Conservation (phyloP, 2,797 vertebrate species). For the Chelmon rostratus region DNA sequence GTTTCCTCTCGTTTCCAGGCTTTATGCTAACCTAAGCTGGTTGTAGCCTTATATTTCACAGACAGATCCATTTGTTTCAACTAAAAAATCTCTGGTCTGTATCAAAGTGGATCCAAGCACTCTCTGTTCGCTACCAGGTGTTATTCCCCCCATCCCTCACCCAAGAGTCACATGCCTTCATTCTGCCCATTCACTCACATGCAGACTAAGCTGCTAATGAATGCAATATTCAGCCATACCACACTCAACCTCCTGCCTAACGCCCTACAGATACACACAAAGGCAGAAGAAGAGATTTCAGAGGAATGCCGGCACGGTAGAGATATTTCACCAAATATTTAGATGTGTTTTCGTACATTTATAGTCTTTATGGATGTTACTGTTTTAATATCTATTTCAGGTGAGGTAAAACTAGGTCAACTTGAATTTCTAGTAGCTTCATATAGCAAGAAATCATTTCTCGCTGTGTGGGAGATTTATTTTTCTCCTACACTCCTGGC, state of each 20-base stretch:
- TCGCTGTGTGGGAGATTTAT: neutral
- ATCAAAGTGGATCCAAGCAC: neutral
- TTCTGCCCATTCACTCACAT: conserved; percentile 35
- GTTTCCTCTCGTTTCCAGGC: neutral
- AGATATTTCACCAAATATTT: neutral
- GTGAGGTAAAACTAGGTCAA: neutral
- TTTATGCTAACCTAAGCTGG: too few species aligned
- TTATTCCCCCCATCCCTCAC: neutral
- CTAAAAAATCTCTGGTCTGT: neutral
- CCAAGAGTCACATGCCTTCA: conserved; percentile 16
- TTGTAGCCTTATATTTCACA: neutral
- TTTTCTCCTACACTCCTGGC: neutral
- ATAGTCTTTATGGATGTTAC: neutral
- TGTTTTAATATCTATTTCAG: neutral
- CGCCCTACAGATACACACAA: conserved; percentile 7
- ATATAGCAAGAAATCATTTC: neutral
- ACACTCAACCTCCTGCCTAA: conserved; percentile 38
- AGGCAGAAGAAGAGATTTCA: conserved; percentile 15
- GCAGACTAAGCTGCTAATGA: conserved; percentile 49
- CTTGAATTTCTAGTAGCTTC: neutral
- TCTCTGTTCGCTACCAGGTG: neutral
- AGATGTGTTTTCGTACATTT: neutral
- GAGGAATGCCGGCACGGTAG: neutral
- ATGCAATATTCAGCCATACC: conserved; percentile 11
- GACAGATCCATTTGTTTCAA: neutral